These are phyloP conservation scores for Bambusicola thoracicus DNA, from an alignment of 2,113 vertebrate species.

Conservation along the genomic window DNA sequence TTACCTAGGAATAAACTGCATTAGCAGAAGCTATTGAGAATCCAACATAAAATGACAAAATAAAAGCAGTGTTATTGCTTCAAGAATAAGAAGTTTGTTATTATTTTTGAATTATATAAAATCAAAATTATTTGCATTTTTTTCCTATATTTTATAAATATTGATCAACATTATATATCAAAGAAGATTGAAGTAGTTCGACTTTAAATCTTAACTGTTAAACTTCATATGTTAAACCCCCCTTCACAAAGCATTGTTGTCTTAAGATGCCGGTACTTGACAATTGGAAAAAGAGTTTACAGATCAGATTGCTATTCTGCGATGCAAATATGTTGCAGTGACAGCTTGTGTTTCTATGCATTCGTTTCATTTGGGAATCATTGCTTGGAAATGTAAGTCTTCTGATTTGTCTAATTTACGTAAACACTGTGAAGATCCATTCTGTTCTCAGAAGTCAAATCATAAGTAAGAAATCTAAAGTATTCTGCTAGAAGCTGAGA, in stretches of 20 bases:
- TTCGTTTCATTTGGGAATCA: conserved; percentile 41
- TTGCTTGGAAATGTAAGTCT: conserved; percentile 10
- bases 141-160: conserved; percentile 12
- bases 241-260: not conserved
- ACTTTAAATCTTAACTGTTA: not conserved
- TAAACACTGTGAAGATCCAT: conserved; percentile 53
- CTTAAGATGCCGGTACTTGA: conserved; percentile 26
- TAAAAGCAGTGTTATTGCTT: not conserved
- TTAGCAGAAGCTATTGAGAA: not conserved
- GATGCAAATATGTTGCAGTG: conserved; percentile 11
- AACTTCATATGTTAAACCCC: not conserved
- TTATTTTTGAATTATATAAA: not conserved
- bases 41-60: not conserved
- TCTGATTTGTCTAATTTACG: conserved; percentile 47
- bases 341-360: conserved; percentile 45
- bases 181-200: not conserved
- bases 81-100: not conserved
- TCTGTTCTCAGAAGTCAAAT: conserved; percentile 40
- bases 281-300: not conserved
- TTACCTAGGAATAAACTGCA: not conserved
- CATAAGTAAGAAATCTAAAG: not conserved
- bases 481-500: not conserved
- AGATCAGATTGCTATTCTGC: conserved; percentile 37
- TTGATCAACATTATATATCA: not conserved
- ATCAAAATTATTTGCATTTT: conserved; percentile 29